A percentile compares a stretch with the other conserved stretches of the same genome.
Conservation (phyloP, 2,113 vertebrate genomes). For the Sapajus apella region DNA sequence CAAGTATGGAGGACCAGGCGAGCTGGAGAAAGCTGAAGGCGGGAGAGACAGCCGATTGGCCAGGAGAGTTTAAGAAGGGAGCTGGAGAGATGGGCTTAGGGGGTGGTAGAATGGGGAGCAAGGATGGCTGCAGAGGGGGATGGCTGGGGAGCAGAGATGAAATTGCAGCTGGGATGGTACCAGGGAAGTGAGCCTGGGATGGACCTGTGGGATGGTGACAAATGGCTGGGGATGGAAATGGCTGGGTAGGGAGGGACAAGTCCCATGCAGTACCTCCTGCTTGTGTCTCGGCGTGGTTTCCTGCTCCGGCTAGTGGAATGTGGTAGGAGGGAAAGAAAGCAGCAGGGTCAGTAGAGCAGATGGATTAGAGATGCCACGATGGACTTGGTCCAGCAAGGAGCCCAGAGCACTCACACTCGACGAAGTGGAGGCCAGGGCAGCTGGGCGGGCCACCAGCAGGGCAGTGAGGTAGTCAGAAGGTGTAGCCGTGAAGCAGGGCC, state of each 20-base stretch:
- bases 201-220: slow-evolving; percentile 72
- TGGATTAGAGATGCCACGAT: slow-evolving; percentile 61
- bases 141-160: not conserved
- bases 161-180: slow-evolving; percentile 45
- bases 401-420: not conserved
- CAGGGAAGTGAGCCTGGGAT: slow-evolving; percentile 68
- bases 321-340: slow-evolving; percentile 86
- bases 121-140: not conserved
- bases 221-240: not conserved
- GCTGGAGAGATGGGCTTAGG: not conserved
- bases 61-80: slow-evolving; percentile 67
- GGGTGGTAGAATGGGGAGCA: not conserved
- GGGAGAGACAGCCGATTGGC: slow-evolving; percentile 60
- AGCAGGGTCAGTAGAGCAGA: slow-evolving; percentile 83
- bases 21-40: not conserved
- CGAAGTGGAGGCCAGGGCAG: not conserved
- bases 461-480: not conserved
- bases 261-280: slow-evolving; percentile 93
- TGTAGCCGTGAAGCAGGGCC: not conserved
- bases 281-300: slow-evolving; percentile 96
- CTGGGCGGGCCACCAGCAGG: not conserved
- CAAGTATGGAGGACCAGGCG: not conserved
- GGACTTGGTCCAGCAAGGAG: slow-evolving; percentile 27
- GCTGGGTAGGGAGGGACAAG: not conserved
- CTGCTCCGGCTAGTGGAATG: slow-evolving; percentile 92